phyloP scores from a whole-genome alignment of 1,140 invertebrate genomes.

The Triops longicaudatus region DNA sequence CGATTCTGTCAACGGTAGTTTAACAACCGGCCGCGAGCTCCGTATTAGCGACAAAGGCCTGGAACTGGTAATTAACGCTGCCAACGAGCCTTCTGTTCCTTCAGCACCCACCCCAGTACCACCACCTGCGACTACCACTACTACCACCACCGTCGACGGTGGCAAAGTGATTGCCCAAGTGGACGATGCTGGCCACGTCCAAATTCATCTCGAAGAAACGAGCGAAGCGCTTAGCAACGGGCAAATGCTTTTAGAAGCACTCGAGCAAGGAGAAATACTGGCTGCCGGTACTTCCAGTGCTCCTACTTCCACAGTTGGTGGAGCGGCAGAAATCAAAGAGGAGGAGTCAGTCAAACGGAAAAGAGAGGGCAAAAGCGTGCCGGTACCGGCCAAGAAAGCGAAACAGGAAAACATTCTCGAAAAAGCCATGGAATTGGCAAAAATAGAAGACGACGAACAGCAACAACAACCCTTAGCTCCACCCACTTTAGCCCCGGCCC shows the following conservation, averaged over 20 bases:
- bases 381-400: constrained; percentile 20
- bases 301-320: too few relatives aligned
- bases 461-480: constrained; percentile 34
- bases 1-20: constrained; percentile 32
- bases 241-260: constrained; percentile 22
- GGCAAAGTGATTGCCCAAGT: constrained; percentile 19
- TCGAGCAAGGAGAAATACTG: constrained; percentile 18
- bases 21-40: constrained; percentile 43
- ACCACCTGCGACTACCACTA: neutral
- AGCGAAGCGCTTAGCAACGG: constrained; percentile 22
- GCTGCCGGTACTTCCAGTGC: too few relatives aligned
- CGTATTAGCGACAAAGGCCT: constrained; percentile 51
- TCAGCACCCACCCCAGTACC: too few relatives aligned
- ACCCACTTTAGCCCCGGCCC: neutral
- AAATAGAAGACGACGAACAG: constrained; percentile 24
- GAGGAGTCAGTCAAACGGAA: constrained; percentile 18
- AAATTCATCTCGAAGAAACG: constrained; percentile 29
- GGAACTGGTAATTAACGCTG: constrained; percentile 47
- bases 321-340: neutral
- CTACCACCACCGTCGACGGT: neutral
- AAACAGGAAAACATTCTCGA: constrained; percentile 21
- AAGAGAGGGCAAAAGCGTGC: neutral
- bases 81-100: neutral
- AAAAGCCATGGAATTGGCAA: constrained; percentile 26
- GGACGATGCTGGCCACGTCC: constrained; percentile 28